A percentile compares a stretch with the other conserved stretches of the same genome.
phyloP scores from a whole-genome alignment of 2,797 vertebrate genomes.

The Natrix natrix region DNA sequence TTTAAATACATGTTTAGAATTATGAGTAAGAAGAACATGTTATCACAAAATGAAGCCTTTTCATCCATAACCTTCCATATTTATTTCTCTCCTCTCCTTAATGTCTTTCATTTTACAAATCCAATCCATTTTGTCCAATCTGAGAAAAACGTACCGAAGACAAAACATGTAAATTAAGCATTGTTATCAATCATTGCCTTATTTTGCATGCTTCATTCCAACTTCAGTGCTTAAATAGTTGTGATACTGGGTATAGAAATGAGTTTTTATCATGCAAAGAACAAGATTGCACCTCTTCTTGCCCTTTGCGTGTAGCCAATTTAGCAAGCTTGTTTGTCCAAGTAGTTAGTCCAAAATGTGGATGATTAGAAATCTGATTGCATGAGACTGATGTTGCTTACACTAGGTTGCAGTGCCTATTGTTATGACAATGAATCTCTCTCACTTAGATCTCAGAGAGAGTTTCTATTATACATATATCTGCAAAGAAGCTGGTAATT shows the following conservation, averaged over 20 bases:
- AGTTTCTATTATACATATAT: neutral
- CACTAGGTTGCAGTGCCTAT: neutral
- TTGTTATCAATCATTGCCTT: neutral
- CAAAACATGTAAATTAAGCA: neutral
- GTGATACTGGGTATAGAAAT: neutral
- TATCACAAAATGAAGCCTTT: neutral
- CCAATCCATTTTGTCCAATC: neutral
- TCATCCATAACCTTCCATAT: neutral
- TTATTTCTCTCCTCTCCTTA: neutral
- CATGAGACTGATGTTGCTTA: neutral
- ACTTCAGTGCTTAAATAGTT: neutral
- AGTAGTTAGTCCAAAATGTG: neutral
- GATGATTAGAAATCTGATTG: conserved; percentile 9
- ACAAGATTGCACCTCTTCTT: neutral
- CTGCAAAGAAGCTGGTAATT: neutral
- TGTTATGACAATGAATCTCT: neutral
- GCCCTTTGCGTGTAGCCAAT: neutral
- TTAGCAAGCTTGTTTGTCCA: conserved; percentile 13
- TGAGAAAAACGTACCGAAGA: neutral
- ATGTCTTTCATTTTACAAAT: neutral
- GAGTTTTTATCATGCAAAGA: conserved; percentile 1
- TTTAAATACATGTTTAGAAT: neutral
- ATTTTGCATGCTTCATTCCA: neutral
- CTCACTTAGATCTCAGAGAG: neutral
- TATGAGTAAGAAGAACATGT: neutral